phyloP scores from a whole-genome alignment of 2,888 invertebrate species.

The Calliopum simillimum region DNA sequence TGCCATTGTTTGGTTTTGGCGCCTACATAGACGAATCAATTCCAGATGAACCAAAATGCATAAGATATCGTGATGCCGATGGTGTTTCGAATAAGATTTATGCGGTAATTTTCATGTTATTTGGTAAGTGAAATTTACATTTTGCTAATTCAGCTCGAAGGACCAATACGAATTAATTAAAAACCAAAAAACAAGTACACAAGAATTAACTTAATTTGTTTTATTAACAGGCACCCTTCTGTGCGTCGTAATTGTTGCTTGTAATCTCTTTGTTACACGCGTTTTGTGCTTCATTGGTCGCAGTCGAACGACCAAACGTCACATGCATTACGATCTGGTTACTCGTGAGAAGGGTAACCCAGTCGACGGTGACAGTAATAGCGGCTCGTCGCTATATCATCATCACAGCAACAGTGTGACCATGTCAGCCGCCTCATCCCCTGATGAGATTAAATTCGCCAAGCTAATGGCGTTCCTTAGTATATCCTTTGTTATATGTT shows the following conservation, averaged over 20 bases:
- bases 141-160: background rate
- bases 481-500: slow-evolving; percentile 84
- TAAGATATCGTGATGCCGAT: slow-evolving; percentile 79
- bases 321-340: slow-evolving; percentile 62
- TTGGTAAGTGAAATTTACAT: slow-evolving; percentile 72
- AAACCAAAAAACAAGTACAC: background rate
- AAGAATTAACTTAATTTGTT: background rate
- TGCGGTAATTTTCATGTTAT: slow-evolving; percentile 80
- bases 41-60: slow-evolving; percentile 69
- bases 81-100: slow-evolving; percentile 76
- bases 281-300: slow-evolving; percentile 72
- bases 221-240: slow-evolving; percentile 74
- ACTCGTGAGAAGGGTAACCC: slow-evolving; percentile 57
- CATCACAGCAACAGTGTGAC: slow-evolving; percentile 62
- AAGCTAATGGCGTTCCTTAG: slow-evolving; percentile 86
- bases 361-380: slow-evolving; percentile 59
- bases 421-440: slow-evolving; percentile 67
- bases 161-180: background rate
- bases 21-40: slow-evolving; percentile 73
- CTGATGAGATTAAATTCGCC: slow-evolving; percentile 87
- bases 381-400: slow-evolving; percentile 60
- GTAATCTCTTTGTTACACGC: slow-evolving; percentile 84
- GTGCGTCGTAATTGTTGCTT: slow-evolving; percentile 81
- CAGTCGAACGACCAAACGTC: slow-evolving; percentile 61
- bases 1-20: slow-evolving; percentile 81